These are phyloP conservation scores for Corythoichthys intestinalis DNA, from an alignment of 2,113 vertebrate genomes.

Conservation along the genomic window DNA sequence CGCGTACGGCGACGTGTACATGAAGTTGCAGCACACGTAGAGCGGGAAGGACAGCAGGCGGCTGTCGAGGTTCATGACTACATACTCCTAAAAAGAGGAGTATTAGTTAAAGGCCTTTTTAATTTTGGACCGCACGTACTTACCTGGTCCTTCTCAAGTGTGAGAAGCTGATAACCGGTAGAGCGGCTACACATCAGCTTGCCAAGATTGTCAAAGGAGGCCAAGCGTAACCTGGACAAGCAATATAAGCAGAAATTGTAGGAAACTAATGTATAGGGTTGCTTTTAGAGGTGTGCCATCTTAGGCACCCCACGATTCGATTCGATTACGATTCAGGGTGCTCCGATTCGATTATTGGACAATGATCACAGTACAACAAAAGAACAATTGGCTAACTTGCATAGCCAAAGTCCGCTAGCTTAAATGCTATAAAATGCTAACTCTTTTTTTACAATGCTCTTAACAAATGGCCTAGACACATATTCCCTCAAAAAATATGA, in stretches of 20 bases:
- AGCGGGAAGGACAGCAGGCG: slow-evolving; percentile 89
- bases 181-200: slow-evolving; percentile 87
- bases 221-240: slow-evolving; percentile 81
- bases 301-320: too few relatives aligned
- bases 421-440: too few relatives aligned
- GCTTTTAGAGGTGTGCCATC: too few relatives aligned
- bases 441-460: too few relatives aligned
- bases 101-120: neutral
- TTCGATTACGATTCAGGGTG: too few relatives aligned
- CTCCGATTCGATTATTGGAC: too few relatives aligned
- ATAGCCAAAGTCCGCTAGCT: too few relatives aligned
- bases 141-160: slow-evolving; percentile 96
- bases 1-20: slow-evolving; percentile 82
- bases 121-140: slow-evolving; percentile 1
- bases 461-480: too few relatives aligned
- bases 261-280: too few relatives aligned
- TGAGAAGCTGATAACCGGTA: slow-evolving; percentile 90
- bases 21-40: slow-evolving; percentile 96
- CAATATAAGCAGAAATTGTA: neutral
- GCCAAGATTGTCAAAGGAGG: slow-evolving; percentile 88
- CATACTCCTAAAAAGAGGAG: slow-evolving; percentile 80
- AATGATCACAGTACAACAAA: too few relatives aligned
- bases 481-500: too few relatives aligned
- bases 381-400: too few relatives aligned
- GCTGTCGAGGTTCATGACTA: slow-evolving; percentile 96